Evolutionary conservation across 2,888 invertebrate genomes (phyloP).

Genomic region (Lamellibrachia satsuma): DNA sequence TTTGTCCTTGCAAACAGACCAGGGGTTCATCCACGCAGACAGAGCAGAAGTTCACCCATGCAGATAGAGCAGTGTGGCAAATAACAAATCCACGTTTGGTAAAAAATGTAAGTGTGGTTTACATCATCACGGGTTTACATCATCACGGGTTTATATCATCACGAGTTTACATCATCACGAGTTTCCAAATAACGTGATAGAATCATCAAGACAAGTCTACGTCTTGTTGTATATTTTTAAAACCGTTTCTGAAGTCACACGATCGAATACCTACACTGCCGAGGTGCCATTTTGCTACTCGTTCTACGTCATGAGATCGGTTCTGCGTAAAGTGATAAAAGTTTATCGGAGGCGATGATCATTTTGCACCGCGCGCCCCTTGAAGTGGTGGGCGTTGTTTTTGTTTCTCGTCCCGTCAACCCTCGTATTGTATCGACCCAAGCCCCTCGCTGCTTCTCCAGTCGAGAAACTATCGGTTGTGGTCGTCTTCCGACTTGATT

Average conservation of each 20-base stretch:
- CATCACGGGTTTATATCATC: no score
- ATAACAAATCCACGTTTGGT: no score
- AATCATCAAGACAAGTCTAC: no score
- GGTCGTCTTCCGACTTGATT: not conserved
- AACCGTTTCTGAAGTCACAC: not conserved
- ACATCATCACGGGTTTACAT: no score
- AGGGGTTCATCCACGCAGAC: no score
- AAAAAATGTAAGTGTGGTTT: no score
- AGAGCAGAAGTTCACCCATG: no score
- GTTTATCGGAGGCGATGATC: not conserved
- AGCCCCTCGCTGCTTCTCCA: not conserved
- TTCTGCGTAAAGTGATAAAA: slow-evolving; percentile 5
- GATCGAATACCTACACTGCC: not conserved
- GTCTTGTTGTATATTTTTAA: not conserved
- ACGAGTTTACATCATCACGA: not conserved
- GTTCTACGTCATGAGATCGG: not conserved
- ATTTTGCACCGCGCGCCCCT: not conserved
- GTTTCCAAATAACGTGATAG: not conserved
- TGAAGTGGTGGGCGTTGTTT: not conserved
- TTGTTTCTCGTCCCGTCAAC: not conserved
- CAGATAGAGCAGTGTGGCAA: no score
- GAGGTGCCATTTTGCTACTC: not conserved
- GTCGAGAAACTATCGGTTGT: not conserved
- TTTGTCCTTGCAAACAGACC: no score
- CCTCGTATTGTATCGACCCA: not conserved